A percentile compares a stretch with the other conserved stretches of the same genome.
Conservation (phyloP, 2,113 vertebrate genomes). For the Aramus guarauna region DNA sequence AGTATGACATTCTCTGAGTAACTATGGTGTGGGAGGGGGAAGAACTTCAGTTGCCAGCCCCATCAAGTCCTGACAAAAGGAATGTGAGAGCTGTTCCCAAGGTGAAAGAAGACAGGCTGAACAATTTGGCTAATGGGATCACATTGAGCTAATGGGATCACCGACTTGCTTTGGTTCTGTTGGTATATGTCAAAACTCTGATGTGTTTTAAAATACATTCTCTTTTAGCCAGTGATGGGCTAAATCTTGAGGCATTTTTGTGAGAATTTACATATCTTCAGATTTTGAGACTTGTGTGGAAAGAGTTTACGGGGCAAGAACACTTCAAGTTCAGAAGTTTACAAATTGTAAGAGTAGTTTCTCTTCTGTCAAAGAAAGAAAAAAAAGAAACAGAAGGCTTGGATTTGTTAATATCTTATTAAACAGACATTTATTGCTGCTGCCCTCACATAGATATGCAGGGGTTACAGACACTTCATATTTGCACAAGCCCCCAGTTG, state of each 20-base stretch:
- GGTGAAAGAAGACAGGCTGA: conserved; percentile 64
- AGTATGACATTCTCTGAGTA: conserved; percentile 9
- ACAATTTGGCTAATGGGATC: conserved; percentile 69
- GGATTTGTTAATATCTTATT: not conserved
- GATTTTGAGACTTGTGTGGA: not conserved
- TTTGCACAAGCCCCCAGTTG: not conserved
- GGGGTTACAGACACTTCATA: not conserved
- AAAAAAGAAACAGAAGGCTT: not conserved
- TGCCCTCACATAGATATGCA: not conserved
- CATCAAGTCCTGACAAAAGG: conserved; percentile 56
- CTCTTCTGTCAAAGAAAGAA: not conserved
- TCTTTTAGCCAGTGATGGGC: not conserved
- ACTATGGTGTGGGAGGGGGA: conserved; percentile 7
- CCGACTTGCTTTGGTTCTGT: conserved; percentile 34
- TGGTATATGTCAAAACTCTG: conserved; percentile 52
- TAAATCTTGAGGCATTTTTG: conserved; percentile 5
- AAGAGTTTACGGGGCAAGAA: not conserved
- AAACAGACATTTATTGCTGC: not conserved
- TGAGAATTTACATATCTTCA: not conserved
- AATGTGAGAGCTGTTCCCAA: conserved; percentile 68
- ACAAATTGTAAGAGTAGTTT: not conserved
- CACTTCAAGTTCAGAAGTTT: not conserved
- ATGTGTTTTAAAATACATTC: conserved; percentile 58
- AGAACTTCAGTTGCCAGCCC: conserved; percentile 40
- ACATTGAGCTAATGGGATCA: conserved; percentile 62